Percentiles rank a stretch among this genome's conserved stretches.
Conservation (phyloP, 2,888 invertebrate genomes). For the Cylloceria caligata region DNA sequence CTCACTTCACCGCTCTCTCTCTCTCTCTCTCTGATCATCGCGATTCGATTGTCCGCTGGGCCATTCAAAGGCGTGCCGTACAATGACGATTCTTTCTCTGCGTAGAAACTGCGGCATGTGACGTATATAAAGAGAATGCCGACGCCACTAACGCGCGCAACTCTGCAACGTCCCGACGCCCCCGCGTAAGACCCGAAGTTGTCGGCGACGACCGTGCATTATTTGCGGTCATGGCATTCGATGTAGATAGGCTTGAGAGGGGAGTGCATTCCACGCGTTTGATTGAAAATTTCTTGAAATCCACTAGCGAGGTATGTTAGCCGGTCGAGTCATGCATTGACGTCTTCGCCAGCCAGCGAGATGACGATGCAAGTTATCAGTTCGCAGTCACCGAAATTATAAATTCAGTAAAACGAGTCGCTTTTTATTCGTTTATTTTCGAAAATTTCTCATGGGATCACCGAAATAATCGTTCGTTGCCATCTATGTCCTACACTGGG, state of each 20-base stretch:
- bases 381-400: not conserved
- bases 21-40: slow-evolving; percentile 37
- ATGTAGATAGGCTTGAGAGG: slow-evolving; percentile 73
- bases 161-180: slow-evolving; percentile 50
- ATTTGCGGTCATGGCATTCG: slow-evolving; percentile 79
- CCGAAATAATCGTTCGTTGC: not conserved
- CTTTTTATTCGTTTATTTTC: not conserved
- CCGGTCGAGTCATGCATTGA: slow-evolving; percentile 63
- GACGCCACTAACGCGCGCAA: slow-evolving; percentile 48
- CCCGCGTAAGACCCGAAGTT: slow-evolving; percentile 50
- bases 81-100: slow-evolving; percentile 65
- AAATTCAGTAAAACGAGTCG: not conserved
- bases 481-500: not conserved
- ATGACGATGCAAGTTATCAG: slow-evolving; percentile 14
- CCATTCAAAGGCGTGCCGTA: slow-evolving; percentile 62
- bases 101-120: slow-evolving; percentile 35
- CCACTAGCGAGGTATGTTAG: slow-evolving; percentile 77
- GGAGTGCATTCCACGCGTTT: slow-evolving; percentile 81
- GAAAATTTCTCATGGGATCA: not conserved
- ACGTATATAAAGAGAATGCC: slow-evolving; percentile 67
- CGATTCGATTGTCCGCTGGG: slow-evolving; percentile 65
- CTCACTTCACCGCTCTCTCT: slow-evolving; percentile 15
- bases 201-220: slow-evolving; percentile 77
- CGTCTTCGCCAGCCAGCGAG: slow-evolving; percentile 18
- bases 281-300: slow-evolving; percentile 84